These are phyloP conservation scores for Syrmaticus mikado DNA, from an alignment of 2,113 vertebrate species.

Conservation along the genomic window DNA sequence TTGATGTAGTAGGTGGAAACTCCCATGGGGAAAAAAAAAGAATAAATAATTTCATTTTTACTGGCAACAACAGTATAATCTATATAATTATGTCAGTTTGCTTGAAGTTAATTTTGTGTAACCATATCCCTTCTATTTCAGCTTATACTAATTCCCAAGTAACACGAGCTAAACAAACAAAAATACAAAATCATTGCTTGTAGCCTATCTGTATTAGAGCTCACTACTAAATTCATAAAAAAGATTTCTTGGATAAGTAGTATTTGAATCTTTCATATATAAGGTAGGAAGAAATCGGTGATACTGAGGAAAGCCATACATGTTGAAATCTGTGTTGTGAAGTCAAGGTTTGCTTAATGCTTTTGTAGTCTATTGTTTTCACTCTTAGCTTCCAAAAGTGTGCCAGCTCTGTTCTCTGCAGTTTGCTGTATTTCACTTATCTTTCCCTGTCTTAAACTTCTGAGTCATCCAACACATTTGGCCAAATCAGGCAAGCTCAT, in stretches of 20 bases:
- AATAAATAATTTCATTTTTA: slow-evolving; percentile 6
- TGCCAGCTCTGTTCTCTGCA: background rate
- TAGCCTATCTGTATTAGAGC: background rate
- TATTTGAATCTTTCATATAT: background rate
- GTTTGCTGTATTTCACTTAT: background rate
- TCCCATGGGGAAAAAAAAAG: background rate
- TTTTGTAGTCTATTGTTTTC: slow-evolving; percentile 3
- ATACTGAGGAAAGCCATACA: background rate
- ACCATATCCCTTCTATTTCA: background rate
- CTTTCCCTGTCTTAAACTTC: background rate
- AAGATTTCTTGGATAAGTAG: background rate
- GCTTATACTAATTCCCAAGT: background rate
- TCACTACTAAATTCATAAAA: background rate
- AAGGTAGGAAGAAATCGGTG: background rate
- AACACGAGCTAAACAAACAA: background rate
- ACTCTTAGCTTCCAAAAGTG: background rate
- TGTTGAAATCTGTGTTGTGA: background rate
- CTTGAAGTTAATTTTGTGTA: background rate
- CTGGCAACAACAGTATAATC: background rate
- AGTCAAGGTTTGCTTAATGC: background rate
- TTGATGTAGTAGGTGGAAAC: slow-evolving; percentile 13
- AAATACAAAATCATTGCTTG: background rate
- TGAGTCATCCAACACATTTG: rapidly evolving
- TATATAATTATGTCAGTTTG: background rate
- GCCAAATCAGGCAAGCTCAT: background rate